phyloP scores from a whole-genome alignment of 2,113 vertebrate species.

The Pelobates fuscus region DNA sequence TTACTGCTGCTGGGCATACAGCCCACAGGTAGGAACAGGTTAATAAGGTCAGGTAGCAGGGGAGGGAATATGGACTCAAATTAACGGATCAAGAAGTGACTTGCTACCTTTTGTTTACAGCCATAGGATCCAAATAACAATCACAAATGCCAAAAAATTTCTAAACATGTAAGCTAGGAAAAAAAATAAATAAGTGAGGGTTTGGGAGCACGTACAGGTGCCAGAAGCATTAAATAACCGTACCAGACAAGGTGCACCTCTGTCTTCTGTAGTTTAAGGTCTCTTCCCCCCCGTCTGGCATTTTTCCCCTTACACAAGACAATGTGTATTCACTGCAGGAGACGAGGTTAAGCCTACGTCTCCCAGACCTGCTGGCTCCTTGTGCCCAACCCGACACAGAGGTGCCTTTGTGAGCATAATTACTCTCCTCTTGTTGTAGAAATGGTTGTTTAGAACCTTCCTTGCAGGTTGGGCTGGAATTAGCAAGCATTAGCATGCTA shows the following conservation, averaged over 20 bases:
- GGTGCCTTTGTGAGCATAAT: slow-evolving; percentile 98
- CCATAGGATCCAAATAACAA: slow-evolving; percentile 79
- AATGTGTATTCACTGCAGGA: slow-evolving; percentile 90
- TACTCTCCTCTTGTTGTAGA: slow-evolving; percentile 83
- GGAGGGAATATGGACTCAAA: neutral
- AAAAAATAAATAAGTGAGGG: slow-evolving; percentile 52
- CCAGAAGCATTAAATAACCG: slow-evolving; percentile 81
- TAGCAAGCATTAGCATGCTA: slow-evolving; percentile 76
- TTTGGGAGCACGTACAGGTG: slow-evolving; percentile 73
- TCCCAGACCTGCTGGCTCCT: slow-evolving; percentile 98
- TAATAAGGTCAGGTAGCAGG: neutral
- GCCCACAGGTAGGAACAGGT: slow-evolving; percentile 22
- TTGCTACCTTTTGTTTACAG: slow-evolving; percentile 76
- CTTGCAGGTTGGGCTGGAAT: slow-evolving; percentile 72
- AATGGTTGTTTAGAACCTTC: slow-evolving; percentile 71
- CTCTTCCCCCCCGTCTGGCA: slow-evolving; percentile 65
- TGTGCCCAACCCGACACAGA: slow-evolving; percentile 91
- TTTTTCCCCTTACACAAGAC: slow-evolving; percentile 75
- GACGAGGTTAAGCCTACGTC: slow-evolving; percentile 87
- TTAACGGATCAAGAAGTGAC: slow-evolving; percentile 70
- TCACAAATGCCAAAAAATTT: slow-evolving; percentile 80
- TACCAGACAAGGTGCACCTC: slow-evolving; percentile 77
- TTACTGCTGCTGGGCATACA: too few relatives aligned
- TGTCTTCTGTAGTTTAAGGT: slow-evolving; percentile 73
- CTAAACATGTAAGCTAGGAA: slow-evolving; percentile 71